Conservation (phyloP, 1,140 invertebrate species). For the Musca domestica region DNA sequence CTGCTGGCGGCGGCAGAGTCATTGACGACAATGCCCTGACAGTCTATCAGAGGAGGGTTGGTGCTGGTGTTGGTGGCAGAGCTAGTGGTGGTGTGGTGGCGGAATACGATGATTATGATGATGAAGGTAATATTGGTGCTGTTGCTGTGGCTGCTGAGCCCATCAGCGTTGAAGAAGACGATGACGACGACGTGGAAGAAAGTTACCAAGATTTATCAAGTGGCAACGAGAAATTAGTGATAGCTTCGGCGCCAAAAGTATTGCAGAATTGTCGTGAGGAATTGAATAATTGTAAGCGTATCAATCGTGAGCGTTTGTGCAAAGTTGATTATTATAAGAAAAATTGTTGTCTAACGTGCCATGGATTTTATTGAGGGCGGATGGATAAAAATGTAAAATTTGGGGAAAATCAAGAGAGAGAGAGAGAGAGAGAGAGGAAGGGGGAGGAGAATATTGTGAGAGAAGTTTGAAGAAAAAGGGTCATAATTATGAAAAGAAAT, state of each 20-base stretch:
- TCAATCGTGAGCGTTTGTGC: constrained; percentile 30
- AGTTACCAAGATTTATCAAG: neutral
- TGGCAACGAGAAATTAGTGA: constrained; percentile 15
- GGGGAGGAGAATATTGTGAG: no score
- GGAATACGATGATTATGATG: neutral
- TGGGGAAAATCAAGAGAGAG: neutral
- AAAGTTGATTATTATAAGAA: constrained; percentile 31
- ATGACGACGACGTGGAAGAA: no score
- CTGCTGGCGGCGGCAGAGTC: neutral
- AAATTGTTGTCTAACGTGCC: constrained; percentile 31
- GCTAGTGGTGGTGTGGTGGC: neutral
- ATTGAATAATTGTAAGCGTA: constrained; percentile 30
- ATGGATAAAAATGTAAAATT: neutral
- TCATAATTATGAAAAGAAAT: no score
- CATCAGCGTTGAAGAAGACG: neutral
- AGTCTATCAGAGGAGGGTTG: neutral
- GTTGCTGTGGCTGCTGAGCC: neutral
- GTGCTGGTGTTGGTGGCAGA: neutral
- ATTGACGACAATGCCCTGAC: neutral
- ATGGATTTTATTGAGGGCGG: constrained; percentile 19
- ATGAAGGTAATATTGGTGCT: neutral
- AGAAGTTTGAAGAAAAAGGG: no score
- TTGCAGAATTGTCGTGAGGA: constrained; percentile 27
- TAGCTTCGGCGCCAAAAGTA: constrained; percentile 13
- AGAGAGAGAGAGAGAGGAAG: neutral